Base-by-base conservation (phyloP, 2,797 vertebrate genomes). In the Gallinago solitaria region DNA sequence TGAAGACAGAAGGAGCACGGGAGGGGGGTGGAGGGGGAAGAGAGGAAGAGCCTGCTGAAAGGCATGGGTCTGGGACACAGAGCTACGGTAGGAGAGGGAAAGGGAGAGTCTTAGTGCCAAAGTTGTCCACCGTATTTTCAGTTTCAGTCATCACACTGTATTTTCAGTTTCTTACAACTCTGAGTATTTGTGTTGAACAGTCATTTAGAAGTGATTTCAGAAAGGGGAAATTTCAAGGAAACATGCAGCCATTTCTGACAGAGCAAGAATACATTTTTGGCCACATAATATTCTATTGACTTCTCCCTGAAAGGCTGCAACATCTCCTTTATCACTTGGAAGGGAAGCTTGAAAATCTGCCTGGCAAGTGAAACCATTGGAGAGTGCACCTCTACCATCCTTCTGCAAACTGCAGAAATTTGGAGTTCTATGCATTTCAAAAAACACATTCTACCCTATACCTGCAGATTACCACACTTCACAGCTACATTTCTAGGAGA, bases 31-130 rank as follows among this genome's bases (percentile, higher is more conserved):
- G 17, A 43, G 73, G 75, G 88, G 77, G 67, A 74, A 73, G 57
- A 81, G n/a, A 78, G 32, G 39, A 78, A 88, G 39, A 82, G 45
- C 56, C 59, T 92, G 67, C n/a, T 90, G 94, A 89, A 86, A 91
- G 19, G 43, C 63, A 61, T 5, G 30, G 50, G 45, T 61, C 50
- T 81, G 83, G 50, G 73, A 88, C 17, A n/a, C 1, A 0, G 45
- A 83, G 45, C 43, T 70, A 60, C 3, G 10, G 73, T 5, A 5
- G 6, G 12, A 86, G 33, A 12, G 45, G 69, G 57, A 83, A 91
- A 48, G 48, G 69, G 86, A 91, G 23, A 50, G 57, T 23, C 23
- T 75, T 9, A 27, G 20, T 10, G 48, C 19, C 51, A 47, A 89
- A 69, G 27, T 2, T 50, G 54, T 61, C 30, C 35, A 56, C 23